A percentile compares a stretch with the other conserved stretches of the same genome.
Evolutionary conservation across 1,140 invertebrate species (phyloP).

Genomic region (Trichomalopsis sarcophagae): DNA sequence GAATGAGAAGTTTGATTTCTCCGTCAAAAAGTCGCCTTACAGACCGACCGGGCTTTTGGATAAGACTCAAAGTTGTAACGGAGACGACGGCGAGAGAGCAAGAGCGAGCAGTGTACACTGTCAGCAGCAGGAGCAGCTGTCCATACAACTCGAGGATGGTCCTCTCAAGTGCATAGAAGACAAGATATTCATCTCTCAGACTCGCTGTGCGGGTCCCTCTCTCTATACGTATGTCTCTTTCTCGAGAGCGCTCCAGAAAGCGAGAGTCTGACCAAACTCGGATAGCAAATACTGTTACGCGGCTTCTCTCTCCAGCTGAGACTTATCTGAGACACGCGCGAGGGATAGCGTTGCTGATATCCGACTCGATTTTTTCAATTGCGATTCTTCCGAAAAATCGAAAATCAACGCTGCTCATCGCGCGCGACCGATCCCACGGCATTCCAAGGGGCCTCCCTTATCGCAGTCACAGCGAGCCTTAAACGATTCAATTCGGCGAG

Average conservation of each 20-base stretch:
- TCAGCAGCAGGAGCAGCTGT: background rate
- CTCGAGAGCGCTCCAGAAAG: background rate
- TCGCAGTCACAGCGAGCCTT: too few relatives aligned
- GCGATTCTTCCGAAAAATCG: too few relatives aligned
- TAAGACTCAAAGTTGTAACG: background rate
- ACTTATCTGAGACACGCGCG: background rate
- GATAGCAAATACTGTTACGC: background rate
- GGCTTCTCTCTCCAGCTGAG: too few relatives aligned
- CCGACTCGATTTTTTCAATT: too few relatives aligned
- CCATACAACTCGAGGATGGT: background rate
- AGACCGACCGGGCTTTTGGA: background rate
- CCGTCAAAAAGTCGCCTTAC: too few relatives aligned
- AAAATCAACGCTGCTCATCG: too few relatives aligned
- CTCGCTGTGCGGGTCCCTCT: background rate
- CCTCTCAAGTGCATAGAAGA: background rate
- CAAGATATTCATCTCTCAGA: background rate
- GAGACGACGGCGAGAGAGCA: too few relatives aligned
- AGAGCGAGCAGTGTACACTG: background rate
- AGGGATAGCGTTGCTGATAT: background rate
- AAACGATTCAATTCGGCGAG: background rate
- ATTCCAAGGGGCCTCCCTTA: too few relatives aligned
- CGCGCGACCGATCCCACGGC: too few relatives aligned
- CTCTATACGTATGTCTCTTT: background rate
- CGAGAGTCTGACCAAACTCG: background rate
- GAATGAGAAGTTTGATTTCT: background rate